phyloP scores from a whole-genome alignment of 2,888 invertebrate species.

The Eristalis tenax region DNA sequence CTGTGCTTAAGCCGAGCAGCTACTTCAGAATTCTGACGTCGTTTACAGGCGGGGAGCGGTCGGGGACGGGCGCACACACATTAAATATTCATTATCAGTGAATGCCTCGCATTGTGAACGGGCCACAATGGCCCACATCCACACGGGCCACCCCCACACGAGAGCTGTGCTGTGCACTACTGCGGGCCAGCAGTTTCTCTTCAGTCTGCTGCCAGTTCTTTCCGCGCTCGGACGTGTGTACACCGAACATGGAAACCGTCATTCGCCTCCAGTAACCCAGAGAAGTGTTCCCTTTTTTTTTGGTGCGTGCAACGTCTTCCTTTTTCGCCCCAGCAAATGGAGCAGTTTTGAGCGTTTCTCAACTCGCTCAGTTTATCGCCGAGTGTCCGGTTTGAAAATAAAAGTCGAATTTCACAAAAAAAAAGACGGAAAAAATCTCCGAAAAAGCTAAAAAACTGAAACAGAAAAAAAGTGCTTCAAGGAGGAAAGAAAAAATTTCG shows the following conservation, averaged over 20 bases:
- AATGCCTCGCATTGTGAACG: conserved; percentile 49
- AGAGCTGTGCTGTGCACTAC: not conserved
- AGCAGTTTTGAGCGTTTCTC: conserved; percentile 7
- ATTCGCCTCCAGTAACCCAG: conserved; percentile 12
- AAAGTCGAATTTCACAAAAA: not conserved
- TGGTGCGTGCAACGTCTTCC: not conserved
- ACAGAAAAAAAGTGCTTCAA: conserved; percentile 4
- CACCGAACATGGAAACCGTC: conserved; percentile 4
- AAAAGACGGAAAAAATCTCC: not conserved
- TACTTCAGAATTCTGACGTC: conserved; percentile 44
- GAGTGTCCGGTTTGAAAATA: not conserved
- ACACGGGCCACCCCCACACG: not conserved
- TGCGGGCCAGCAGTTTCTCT: conserved; percentile 8
- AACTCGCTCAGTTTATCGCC: not conserved
- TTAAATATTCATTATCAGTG: conserved; percentile 39
- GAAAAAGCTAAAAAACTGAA: not conserved
- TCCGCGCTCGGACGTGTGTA: conserved; percentile 44
- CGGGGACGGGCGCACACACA: not conserved
- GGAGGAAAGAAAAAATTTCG: not conserved
- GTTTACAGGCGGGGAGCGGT: conserved; percentile 6
- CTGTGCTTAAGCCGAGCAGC: conserved; percentile 7
- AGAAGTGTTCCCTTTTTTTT: not conserved
- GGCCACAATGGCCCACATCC: conserved; percentile 39
- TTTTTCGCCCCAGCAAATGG: conserved; percentile 13
- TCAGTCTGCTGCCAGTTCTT: conserved; percentile 44